Evolutionary conservation across 2,113 vertebrate genomes (phyloP).

Genomic region (Paedocypris sp.): DNA sequence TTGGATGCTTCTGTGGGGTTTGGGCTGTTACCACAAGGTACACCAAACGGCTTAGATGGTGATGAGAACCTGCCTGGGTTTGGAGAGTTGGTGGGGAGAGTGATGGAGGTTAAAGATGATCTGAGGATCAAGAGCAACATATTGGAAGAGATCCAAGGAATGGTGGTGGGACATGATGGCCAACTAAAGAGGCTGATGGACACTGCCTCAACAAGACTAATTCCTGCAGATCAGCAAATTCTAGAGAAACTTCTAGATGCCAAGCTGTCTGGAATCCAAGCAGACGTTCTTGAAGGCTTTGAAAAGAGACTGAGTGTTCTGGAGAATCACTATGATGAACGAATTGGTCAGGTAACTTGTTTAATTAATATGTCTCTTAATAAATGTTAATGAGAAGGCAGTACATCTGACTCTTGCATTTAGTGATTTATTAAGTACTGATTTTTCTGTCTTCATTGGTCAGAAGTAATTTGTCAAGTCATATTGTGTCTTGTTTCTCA

Average conservation of each 20-base stretch:
- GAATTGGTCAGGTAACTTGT: conserved; percentile 66
- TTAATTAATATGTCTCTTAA: not conserved
- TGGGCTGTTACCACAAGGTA: conserved; percentile 70
- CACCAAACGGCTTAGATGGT: conserved; percentile 64
- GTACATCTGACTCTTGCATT: too few species aligned
- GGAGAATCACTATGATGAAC: conserved; percentile 71
- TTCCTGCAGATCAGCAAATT: conserved; percentile 59
- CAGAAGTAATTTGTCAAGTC: too few species aligned
- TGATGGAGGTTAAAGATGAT: conserved; percentile 81
- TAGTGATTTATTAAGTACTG: too few species aligned
- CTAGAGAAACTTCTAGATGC: conserved; percentile 73
- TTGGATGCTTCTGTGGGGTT: conserved; percentile 68
- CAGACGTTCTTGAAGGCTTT: conserved; percentile 79
- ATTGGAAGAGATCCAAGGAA: conserved; percentile 78
- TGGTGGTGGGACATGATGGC: conserved; percentile 85
- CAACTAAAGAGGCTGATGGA: conserved; percentile 81
- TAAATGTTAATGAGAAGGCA: too few species aligned
- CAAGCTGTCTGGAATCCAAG: conserved; percentile 65
- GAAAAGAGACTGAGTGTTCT: conserved; percentile 75
- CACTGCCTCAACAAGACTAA: conserved; percentile 53
- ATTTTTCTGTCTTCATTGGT: too few species aligned
- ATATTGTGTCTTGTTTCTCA: not conserved
- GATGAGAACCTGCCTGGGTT: conserved; percentile 55
- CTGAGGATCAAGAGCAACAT: conserved; percentile 75
- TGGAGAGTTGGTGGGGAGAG: conserved; percentile 74